Base-by-base conservation (phyloP, 2,888 invertebrate species). In the Athetis lepigone region DNA sequence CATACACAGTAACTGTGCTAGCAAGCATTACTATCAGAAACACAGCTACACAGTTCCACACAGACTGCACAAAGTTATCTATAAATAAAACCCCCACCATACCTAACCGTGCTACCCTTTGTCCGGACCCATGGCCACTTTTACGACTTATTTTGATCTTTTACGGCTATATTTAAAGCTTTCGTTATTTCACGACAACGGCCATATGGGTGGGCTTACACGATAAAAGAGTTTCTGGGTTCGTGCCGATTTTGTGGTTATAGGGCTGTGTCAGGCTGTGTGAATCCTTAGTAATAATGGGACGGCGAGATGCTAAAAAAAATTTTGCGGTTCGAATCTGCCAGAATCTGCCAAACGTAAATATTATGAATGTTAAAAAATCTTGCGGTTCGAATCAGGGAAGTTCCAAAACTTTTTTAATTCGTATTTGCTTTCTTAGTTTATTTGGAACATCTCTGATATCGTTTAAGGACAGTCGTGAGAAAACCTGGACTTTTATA, bases 121-220 rank as follows among this genome's bases (percentile, higher is more conserved):
- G 64, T 77, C 61, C 45, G 68, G 66, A 74, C 76, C 54, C 43
- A 19, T 62, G 66, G 50, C 67, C 52, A 46, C 54, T 71, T 84
- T 89, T 84, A 90, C 88, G 87, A 83, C 79, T 83, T 82, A 82
- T 85, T 86, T 82, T 78, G 77, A 79, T 69, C 74, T 85, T 88
- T 87, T 86, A 85, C 79, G 80, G 84, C 77, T 85, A 83, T 77
- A 85, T 85, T 87, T 88, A 85, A 75, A 75, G 50, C 63, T 58
- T 43, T 73, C 36, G 59, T 71, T 70, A 56, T 67, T 64, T 55
- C 70, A 63, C 23, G 52, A 56, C 63, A 43, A 13, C 29, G 47
- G 5, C 54, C 52, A 36, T 67, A 70, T 82, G 82, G 81, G 81
- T 81, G 84, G 81, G 72, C 84, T 57, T 7, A 27, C 50, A 27